These are phyloP conservation scores for Agonopterix heracliana DNA, from an alignment of 2,888 invertebrate genomes.

Conservation along the genomic window DNA sequence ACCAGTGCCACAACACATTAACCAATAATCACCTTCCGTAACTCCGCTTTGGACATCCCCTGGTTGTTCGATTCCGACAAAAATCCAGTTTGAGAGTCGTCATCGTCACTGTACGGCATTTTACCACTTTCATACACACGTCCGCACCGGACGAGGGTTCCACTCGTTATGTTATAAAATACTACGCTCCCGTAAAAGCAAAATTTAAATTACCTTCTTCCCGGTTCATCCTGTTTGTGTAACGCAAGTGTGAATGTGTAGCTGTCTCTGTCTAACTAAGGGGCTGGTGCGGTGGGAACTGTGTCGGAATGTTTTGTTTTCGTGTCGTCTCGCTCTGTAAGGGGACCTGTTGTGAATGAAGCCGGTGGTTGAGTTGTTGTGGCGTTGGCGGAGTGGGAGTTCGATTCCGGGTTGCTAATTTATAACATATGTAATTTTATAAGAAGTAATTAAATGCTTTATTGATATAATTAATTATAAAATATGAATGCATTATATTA, in stretches of 20 bases:
- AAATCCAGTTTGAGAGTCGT: constrained; percentile 69
- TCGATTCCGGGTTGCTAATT: constrained; percentile 33
- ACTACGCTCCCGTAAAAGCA: constrained; percentile 41
- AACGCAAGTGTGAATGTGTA: constrained; percentile 24
- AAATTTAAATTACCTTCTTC: constrained; percentile 59
- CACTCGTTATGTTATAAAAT: constrained; percentile 22
- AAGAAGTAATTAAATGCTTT: background rate
- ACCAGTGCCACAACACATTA: too few relatives aligned
- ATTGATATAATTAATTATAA: too few relatives aligned
- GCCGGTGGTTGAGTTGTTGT: constrained; percentile 31
- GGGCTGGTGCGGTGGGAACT: constrained; percentile 54
- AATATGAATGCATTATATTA: too few relatives aligned
- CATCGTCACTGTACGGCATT: constrained; percentile 81
- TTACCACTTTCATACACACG: constrained; percentile 23
- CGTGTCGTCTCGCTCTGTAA: constrained; percentile 56
- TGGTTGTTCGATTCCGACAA: constrained; percentile 62
- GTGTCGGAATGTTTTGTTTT: constrained; percentile 75
- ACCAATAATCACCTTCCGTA: constrained; percentile 76
- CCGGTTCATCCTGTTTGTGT: constrained; percentile 47
- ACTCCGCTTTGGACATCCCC: constrained; percentile 81
- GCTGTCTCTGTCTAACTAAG: constrained; percentile 35
- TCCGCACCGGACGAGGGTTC: constrained; percentile 28
- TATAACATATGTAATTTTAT: background rate
- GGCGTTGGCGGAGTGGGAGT: constrained; percentile 22
- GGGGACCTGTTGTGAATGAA: constrained; percentile 60